Base-by-base conservation (phyloP, 2,113 vertebrate species). In the Glaucomys volans region DNA sequence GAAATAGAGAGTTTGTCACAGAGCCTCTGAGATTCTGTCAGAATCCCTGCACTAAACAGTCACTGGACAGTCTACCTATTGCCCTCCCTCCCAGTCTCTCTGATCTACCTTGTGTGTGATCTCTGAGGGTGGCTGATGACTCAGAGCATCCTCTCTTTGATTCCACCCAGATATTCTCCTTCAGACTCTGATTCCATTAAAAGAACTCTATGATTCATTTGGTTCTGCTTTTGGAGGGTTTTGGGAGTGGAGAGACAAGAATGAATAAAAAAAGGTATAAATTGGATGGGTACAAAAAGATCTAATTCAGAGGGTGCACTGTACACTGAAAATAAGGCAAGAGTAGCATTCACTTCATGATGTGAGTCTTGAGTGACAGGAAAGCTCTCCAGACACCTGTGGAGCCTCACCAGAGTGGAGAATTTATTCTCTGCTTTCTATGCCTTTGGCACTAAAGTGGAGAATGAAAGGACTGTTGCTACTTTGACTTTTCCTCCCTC, bases 121-220 rank as follows among this genome's bases (percentile, higher is more conserved):
- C 74, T 91, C 52, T 44, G 37, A 94, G 47, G 54, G 66, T 59
- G 26, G 4, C 54, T 75, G 47, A 64, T 83, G 82, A 94, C 50
- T 84, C 86, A 97, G 22, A 67, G 14, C 66, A 67, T 12, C 47
- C 37, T 50, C 66, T 62, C 80, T 91, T n/a, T 64, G 20, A 11
- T 81, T 90, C 81, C 22, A 54, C 89, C 54, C 37, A 59, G 54
- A 72, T 76, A 22, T 86, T 97, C 69, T 93, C 42, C 72, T 85
- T 91, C 42, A 77, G 82, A 87, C 9, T 30, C 62, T 22, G 54
- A 84, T 54, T 91, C 54, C 50, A 69, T 50, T 57, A 12, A 64
- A 90, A 95, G 4, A 94, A 50, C 59, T 59, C 69, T 69, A 1
- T 88, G 75, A 81, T 94, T 97, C 64, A 87, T 75, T 82, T 90